These are phyloP conservation scores for Amphilophus citrinellus DNA, from an alignment of 2,113 vertebrate species.

Conservation along the genomic window DNA sequence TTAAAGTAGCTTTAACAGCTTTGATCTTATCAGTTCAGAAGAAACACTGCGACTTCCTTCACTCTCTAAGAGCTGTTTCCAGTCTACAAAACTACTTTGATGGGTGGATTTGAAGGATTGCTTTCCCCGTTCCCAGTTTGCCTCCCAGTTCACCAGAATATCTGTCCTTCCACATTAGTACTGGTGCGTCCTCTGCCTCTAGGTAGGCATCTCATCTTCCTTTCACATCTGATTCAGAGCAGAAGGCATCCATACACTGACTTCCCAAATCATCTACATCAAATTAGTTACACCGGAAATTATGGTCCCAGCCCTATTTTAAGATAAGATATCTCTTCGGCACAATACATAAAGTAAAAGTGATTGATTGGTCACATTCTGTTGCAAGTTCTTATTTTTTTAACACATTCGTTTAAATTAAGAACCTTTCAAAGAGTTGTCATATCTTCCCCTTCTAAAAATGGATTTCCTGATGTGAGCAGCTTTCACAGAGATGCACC, in stretches of 20 bases:
- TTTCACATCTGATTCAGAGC: background rate
- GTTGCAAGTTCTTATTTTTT: too few species aligned
- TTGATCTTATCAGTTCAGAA: background rate
- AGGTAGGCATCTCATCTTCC: background rate
- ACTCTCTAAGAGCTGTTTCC: background rate
- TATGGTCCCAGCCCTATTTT: too few species aligned
- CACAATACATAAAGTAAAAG: too few species aligned
- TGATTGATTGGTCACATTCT: too few species aligned
- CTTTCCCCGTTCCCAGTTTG: background rate
- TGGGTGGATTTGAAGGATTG: background rate
- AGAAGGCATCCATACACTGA: background rate
- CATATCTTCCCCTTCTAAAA: too few species aligned
- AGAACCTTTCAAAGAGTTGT: too few species aligned
- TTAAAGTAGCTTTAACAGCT: background rate
- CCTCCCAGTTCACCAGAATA: background rate
- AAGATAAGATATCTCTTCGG: too few species aligned
- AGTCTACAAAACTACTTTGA: background rate
- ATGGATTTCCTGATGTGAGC: too few species aligned
- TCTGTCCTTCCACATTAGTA: background rate
- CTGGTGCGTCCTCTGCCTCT: background rate
- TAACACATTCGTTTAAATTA: too few species aligned
- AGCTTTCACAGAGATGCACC: too few species aligned
- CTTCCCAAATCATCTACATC: too few species aligned
- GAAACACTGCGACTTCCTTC: background rate
- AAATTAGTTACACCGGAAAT: too few species aligned